phyloP scores from a whole-genome alignment of 2,113 vertebrate genomes.

The Madoqua kirkii region DNA sequence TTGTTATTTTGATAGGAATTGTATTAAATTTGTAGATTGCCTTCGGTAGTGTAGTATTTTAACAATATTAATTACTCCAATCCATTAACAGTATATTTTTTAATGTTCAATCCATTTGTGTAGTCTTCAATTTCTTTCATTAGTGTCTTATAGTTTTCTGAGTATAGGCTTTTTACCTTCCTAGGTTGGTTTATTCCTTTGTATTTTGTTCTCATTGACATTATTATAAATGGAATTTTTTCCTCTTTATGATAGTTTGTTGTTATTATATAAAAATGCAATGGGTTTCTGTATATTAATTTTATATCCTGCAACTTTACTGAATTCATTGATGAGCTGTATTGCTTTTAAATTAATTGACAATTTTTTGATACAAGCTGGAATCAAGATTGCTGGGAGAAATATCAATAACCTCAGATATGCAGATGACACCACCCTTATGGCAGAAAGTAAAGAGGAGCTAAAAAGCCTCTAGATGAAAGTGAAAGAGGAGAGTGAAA shows the following conservation, averaged over 20 bases:
- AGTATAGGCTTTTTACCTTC: neutral
- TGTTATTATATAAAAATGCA: neutral
- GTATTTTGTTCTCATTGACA: neutral
- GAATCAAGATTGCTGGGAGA: too few relatives aligned
- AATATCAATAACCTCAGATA: too few relatives aligned
- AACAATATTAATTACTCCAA: neutral
- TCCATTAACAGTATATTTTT: neutral
- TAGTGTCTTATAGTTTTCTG: neutral
- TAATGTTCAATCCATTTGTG: neutral
- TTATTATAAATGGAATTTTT: neutral
- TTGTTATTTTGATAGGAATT: neutral
- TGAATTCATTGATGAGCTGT: neutral
- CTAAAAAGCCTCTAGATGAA: too few relatives aligned
- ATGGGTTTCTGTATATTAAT: neutral
- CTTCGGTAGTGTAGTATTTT: accelerated
- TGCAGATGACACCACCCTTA: too few relatives aligned
- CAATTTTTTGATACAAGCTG: neutral
- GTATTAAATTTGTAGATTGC: neutral
- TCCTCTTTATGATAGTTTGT: neutral
- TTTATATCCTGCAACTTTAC: neutral
- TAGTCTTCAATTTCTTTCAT: neutral
- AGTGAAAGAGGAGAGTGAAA: too few relatives aligned
- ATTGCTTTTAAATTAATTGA: neutral
- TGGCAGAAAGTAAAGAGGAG: too few relatives aligned
- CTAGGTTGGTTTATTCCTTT: neutral